Percentiles rank a stretch among this genome's conserved stretches.
These are phyloP conservation scores for Isotomurus palustris DNA, from an alignment of 2,888 invertebrate genomes.

Conservation along the genomic window DNA sequence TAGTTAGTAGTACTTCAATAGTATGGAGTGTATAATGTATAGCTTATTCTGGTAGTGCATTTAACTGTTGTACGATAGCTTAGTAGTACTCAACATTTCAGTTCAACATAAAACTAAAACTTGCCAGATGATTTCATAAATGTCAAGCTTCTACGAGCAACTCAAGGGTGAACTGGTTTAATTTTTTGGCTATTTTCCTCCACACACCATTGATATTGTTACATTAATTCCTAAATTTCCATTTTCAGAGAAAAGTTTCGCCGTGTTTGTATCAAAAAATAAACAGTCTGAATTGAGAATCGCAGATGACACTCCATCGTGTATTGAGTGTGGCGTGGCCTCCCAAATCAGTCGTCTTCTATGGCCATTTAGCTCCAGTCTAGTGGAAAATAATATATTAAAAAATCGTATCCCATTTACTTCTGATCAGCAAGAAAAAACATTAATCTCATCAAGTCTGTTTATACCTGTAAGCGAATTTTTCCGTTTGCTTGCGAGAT, in stretches of 20 bases:
- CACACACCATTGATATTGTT: slow-evolving; percentile 53
- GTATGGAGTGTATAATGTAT: no score
- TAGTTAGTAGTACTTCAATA: no score
- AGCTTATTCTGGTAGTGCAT: no score
- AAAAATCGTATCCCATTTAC: neutral
- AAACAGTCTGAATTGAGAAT: slow-evolving; percentile 60
- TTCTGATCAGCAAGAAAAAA: no score
- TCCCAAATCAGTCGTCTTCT: slow-evolving; percentile 59
- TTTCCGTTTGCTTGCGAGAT: slow-evolving; percentile 96
- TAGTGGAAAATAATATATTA: slow-evolving; percentile 42
- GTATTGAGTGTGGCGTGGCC: slow-evolving; percentile 59
- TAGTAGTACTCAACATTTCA: no score
- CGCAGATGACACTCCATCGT: slow-evolving; percentile 59
- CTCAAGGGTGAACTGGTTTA: no score
- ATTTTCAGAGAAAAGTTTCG: slow-evolving; percentile 60
- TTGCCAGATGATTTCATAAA: neutral
- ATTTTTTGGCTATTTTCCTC: slow-evolving; percentile 14
- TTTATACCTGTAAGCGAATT: slow-evolving; percentile 83
- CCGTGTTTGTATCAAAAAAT: slow-evolving; percentile 59
- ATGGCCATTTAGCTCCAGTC: slow-evolving; percentile 58
- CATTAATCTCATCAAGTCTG: neutral
- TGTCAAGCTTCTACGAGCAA: no score
- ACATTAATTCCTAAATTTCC: slow-evolving; percentile 62
- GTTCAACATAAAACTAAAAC: no score
- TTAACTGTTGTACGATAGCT: no score